These are phyloP conservation scores for Limanda limanda DNA, from an alignment of 2,113 vertebrate species.

Conservation along the genomic window DNA sequence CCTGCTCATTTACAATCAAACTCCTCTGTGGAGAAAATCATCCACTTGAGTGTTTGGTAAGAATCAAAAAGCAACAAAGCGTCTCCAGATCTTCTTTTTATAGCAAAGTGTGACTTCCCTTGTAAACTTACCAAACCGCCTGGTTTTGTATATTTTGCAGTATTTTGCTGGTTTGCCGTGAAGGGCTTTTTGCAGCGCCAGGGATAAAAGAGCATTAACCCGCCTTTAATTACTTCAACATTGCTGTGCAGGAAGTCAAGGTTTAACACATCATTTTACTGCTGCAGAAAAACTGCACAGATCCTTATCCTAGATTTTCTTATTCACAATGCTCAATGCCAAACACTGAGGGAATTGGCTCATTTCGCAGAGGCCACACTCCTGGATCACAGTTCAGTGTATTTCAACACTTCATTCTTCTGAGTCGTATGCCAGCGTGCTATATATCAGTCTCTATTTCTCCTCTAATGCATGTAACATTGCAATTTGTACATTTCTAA, in stretches of 20 bases:
- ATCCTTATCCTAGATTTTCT: conserved; percentile 31
- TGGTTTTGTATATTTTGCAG: conserved; percentile 14
- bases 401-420: conserved; percentile 60
- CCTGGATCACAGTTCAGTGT: conserved; percentile 51
- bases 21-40: neutral
- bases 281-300: conserved; percentile 40
- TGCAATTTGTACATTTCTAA: conserved; percentile 73
- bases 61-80: neutral
- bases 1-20: neutral
- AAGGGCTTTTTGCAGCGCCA: conserved; percentile 6
- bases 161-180: conserved; percentile 9
- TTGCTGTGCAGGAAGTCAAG: conserved; percentile 36
- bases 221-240: conserved; percentile 40
- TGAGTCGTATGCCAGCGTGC: conserved; percentile 43
- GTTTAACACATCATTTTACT: conserved; percentile 42
- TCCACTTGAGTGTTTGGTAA: neutral
- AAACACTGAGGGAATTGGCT: conserved; percentile 46
- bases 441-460: conserved; percentile 70
- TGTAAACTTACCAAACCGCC: conserved; percentile 1
- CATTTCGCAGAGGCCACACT: conserved; percentile 41
- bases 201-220: conserved; percentile 32
- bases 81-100: conserved; percentile 11
- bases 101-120: neutral
- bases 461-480: conserved; percentile 64
- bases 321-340: conserved; percentile 35